Conservation (phyloP, 1,140 invertebrate species). For the Campoletis sonorensis region DNA sequence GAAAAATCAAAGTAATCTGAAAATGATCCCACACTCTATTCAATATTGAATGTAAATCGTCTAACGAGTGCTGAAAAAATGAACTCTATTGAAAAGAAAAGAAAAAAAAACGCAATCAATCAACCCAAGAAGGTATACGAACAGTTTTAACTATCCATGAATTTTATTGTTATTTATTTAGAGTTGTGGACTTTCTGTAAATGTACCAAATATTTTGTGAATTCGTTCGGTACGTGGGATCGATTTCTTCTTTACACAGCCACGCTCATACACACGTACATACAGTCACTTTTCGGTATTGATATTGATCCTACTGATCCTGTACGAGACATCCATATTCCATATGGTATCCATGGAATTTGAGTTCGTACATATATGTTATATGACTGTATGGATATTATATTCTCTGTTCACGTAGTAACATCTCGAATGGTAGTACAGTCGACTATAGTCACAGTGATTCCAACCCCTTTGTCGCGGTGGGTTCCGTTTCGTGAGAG, state of each 20-base stretch:
- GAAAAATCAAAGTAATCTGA: too few relatives aligned
- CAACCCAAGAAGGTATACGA: neutral
- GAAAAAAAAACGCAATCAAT: too few relatives aligned
- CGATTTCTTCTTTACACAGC: neutral
- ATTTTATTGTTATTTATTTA: neutral
- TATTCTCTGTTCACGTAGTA: conserved; percentile 24
- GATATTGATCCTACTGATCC: conserved; percentile 13
- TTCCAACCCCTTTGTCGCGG: conserved; percentile 39
- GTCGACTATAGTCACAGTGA: conserved; percentile 20
- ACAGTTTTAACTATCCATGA: neutral
- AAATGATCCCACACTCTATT: too few relatives aligned
- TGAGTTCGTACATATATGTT: neutral
- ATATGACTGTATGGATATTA: neutral
- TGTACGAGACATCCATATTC: neutral
- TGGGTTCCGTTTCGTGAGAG: conserved; percentile 38
- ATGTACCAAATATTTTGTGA: neutral
- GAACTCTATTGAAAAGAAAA: too few relatives aligned
- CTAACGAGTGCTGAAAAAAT: too few relatives aligned
- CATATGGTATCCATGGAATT: neutral
- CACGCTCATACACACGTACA: too few relatives aligned
- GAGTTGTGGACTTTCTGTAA: neutral
- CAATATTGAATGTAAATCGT: too few relatives aligned
- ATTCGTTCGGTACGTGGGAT: conserved; percentile 19
- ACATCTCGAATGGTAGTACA: neutral
- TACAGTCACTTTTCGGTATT: neutral